phyloP scores from a whole-genome alignment of 2,888 invertebrate genomes.

The Troides oblongomaculatus region DNA sequence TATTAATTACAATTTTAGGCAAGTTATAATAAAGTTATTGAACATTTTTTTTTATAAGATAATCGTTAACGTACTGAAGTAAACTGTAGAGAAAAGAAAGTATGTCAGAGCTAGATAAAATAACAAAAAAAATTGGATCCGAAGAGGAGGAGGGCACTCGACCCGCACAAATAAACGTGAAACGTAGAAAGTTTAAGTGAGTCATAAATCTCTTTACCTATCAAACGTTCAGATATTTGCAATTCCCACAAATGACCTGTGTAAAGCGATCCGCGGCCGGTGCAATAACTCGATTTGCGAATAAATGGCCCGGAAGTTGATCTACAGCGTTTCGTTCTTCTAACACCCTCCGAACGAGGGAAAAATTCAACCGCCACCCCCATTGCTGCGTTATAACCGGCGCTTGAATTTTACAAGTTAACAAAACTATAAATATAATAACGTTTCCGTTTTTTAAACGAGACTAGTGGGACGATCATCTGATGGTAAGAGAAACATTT shows the following conservation, averaged over 20 bases:
- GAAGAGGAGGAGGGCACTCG: slow-evolving; percentile 13
- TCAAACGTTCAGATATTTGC: slow-evolving; percentile 50
- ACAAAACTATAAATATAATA: no score
- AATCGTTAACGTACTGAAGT: background rate
- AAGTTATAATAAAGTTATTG: background rate
- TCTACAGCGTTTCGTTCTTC: slow-evolving; percentile 56
- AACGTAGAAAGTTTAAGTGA: slow-evolving; percentile 39
- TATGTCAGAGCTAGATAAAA: background rate
- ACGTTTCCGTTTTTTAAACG: no score
- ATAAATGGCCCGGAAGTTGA: slow-evolving; percentile 76
- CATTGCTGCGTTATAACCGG: slow-evolving; percentile 55
- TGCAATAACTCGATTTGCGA: slow-evolving; percentile 77
- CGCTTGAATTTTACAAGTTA: slow-evolving; percentile 8
- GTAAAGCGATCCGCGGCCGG: slow-evolving; percentile 69
- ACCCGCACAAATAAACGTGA: slow-evolving; percentile 31
- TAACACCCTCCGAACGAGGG: slow-evolving; percentile 49
- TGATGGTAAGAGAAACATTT: no score
- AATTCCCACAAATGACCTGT: slow-evolving; percentile 72
- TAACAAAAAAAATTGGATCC: background rate
- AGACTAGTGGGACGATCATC: no score
- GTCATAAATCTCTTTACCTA: slow-evolving; percentile 41
- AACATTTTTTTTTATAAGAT: no score
- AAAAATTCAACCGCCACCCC: slow-evolving; percentile 53
- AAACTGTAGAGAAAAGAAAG: background rate
- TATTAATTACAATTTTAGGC: background rate